phyloP scores from a whole-genome alignment of 2,113 vertebrate species.

The Spea multiplicata region DNA sequence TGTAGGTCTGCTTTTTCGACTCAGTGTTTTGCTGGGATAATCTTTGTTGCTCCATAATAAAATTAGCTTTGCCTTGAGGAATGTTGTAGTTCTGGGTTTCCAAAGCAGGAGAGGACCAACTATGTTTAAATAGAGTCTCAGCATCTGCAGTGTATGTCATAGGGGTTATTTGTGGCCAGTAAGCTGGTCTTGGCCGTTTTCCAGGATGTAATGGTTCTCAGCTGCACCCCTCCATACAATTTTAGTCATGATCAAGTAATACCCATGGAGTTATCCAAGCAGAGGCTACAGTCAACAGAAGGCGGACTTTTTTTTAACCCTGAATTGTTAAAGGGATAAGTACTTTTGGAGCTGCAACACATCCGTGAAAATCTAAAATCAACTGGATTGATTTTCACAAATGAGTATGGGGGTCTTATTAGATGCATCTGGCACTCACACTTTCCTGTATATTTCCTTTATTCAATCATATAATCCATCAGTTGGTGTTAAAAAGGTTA shows the following conservation, averaged over 20 bases:
- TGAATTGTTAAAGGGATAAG: no score
- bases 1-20: no score
- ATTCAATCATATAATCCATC: no score
- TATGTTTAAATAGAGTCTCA: neutral
- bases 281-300: neutral
- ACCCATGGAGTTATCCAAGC: neutral
- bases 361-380: no score
- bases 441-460: no score
- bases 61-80: neutral
- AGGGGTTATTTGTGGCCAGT: slow-evolving; percentile 9
- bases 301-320: no score
- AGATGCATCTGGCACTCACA: no score
- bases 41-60: neutral
- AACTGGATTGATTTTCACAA: no score
- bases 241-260: neutral
- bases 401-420: no score
- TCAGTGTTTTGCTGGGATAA: no score
- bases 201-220: neutral
- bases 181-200: neutral
- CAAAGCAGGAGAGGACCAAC: neutral
- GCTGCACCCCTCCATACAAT: slow-evolving; percentile 1
- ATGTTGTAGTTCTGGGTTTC: neutral
- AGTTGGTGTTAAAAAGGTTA: no score
- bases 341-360: no score
- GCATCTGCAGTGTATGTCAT: slow-evolving; percentile 1